Base-by-base conservation (phyloP, 2,797 vertebrate genomes). In the Girardinus metallicus region DNA sequence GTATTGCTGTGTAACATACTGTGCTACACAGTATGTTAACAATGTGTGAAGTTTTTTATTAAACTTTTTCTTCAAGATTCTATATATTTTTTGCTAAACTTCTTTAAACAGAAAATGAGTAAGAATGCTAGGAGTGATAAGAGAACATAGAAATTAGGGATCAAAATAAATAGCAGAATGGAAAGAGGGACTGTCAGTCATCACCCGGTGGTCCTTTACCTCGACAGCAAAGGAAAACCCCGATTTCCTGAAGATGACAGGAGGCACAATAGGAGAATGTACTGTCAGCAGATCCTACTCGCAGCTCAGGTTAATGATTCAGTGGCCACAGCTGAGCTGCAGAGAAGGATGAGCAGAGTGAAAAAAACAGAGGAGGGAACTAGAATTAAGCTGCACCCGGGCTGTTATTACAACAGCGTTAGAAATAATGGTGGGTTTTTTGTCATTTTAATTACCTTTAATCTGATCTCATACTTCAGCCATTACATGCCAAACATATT, bases 181-280 rank as follows among this genome's bases (percentile, higher is more conserved):
- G 55, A 86, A 62, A 83, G 80, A 88, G 46, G 82, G 83, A 85
- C 73, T 79, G 89, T 92, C 87, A 78, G 93, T 93, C 92, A 87
- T 95, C 93, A 95, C 79, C 87, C 79, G 10, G 81, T 60, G 85
- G 89, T 86, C 87, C 90, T 93, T 89, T 88, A 88, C 87, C 87
- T 89, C 85, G 93, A 95, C 95, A 95, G 94, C 92, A 87, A 93
- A 93, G 95, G 96, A 94, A 96, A 96, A 93, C 94, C 91, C 91
- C 77, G 93, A 94, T 95, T 96, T 96, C 96, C 96, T 96, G 95
- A 93, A 94, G 94, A 94, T 95, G 95, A 96, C 95, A 95, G 92
- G 86, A 89, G 86, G 47, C 93, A 96, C 95, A 96, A 96, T 94
- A 84, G 92, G 91, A 88, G 91, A 91, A 92, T 92, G 91, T 93